Base-by-base conservation (phyloP, 2,797 vertebrate species). In the Kryptolebias ocellatus region DNA sequence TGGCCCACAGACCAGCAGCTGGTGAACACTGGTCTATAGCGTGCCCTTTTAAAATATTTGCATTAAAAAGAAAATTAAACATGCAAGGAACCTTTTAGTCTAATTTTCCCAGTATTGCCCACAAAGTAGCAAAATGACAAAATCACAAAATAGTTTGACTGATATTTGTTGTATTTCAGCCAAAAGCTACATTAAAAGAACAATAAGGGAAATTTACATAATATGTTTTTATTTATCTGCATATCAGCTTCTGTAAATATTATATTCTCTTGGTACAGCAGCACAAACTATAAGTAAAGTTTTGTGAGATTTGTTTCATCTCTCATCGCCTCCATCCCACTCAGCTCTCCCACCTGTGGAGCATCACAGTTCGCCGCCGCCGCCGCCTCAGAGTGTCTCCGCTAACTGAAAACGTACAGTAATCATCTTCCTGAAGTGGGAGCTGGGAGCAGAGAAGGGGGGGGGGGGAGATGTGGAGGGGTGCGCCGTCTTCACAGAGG, bases 321-420 rank as follows among this genome's bases (percentile, higher is more conserved):
- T 75, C 75, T 54, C 34, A 74, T 76, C 15, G 51, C 77, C 67
- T 74, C 59, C 71, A 71, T 76, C 76, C 77, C 79, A 70, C 80
- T 65, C 51, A 34, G 44, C 53, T 70, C 72, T 81, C 60, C 75
- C 84, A 85, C 77, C 70, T 86, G 81, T 86, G 56, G 77, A 78
- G 64, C 68, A 17, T 44, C 31, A 60, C 57, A 58, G 55, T 53
- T 67, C 46, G 55, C 63, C 76, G 20, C 20, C 76, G 20, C 20
- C 20, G 29, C 20, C 54, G 42, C 72, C 56, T 14, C 53, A 60
- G 54, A 53, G 61, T 47, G 63, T 82, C 63, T 64, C 62, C n/a
- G 68, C 71, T 53, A 49, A 54, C 66, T 67, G 67, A 50, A 74
- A 78, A 85, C 70, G 68, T 69, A 78, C 77, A 76, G 58, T 80